phyloP scores from a whole-genome alignment of 2,113 vertebrate genomes.

The Phylloscopus trochiloides region DNA sequence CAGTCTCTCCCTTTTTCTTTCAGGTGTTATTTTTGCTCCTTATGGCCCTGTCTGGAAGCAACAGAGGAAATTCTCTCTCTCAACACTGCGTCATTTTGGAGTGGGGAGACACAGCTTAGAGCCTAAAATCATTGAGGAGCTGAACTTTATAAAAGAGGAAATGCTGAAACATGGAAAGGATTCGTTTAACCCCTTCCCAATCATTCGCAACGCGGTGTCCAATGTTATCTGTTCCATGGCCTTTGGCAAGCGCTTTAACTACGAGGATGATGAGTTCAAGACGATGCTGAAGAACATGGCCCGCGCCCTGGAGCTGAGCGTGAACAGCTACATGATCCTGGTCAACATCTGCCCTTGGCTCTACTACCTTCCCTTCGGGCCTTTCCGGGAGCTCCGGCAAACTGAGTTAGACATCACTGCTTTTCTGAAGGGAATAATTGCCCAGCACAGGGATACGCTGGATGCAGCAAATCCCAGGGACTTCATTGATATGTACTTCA shows the following conservation, averaged over 20 bases:
- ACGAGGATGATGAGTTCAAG: conserved; percentile 83
- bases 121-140: conserved; percentile 86
- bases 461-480: conserved; percentile 84
- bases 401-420: conserved; percentile 84
- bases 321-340: conserved; percentile 81
- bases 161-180: conserved; percentile 74
- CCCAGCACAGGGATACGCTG: conserved; percentile 80
- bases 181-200: conserved; percentile 74
- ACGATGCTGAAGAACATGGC: conserved; percentile 84
- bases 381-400: conserved; percentile 84
- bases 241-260: conserved; percentile 87
- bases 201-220: conserved; percentile 85
- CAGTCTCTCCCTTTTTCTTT: neutral
- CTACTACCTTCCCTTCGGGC: conserved; percentile 88
- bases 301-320: conserved; percentile 81
- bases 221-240: conserved; percentile 93
- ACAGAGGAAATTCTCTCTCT: conserved; percentile 91
- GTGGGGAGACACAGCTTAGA: conserved; percentile 89
- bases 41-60: conserved; percentile 89
- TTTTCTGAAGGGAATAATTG: conserved; percentile 90
- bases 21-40: conserved; percentile 93
- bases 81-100: conserved; percentile 87
- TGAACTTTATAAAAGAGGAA: conserved; percentile 82
- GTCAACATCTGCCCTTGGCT: conserved; percentile 88
- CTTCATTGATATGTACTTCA: conserved; percentile 94